phyloP scores from a whole-genome alignment of 2,113 vertebrate species.

The Colaptes auratus region DNA sequence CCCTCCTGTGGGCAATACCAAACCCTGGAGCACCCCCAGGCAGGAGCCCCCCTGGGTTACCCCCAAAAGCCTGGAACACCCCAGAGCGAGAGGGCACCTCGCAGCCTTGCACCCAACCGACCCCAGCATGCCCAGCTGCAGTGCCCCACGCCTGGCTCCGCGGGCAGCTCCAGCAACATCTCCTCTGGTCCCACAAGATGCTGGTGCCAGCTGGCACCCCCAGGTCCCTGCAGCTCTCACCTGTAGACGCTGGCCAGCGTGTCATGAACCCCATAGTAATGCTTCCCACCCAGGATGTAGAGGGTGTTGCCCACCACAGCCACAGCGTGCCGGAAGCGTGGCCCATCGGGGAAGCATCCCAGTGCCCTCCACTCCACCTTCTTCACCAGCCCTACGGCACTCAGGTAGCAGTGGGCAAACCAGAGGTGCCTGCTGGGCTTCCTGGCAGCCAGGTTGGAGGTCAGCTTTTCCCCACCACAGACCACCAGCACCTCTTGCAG shows the following conservation, averaged over 20 bases:
- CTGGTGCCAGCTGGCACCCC: neutral
- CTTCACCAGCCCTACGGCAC: slow-evolving; percentile 84
- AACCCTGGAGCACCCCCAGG: neutral
- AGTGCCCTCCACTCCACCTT: slow-evolving; percentile 87
- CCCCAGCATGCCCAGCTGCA: neutral
- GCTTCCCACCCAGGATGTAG: slow-evolving; percentile 87
- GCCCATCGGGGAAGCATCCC: slow-evolving; percentile 81
- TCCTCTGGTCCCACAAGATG: neutral
- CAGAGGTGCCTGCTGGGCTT: slow-evolving; percentile 82
- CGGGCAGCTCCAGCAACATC: neutral
- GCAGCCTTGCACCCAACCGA: neutral
- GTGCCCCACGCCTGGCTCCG: neutral
- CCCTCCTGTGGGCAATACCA: neutral
- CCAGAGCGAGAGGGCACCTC: neutral
- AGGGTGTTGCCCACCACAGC: slow-evolving; percentile 75
- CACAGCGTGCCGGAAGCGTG: slow-evolving; percentile 87
- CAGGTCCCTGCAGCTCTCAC: slow-evolving; percentile 65
- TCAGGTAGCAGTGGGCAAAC: slow-evolving; percentile 85
- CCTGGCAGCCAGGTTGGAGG: slow-evolving; percentile 75
- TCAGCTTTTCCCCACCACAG: slow-evolving; percentile 85
- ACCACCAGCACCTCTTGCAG: slow-evolving; percentile 82
- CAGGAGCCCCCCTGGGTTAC: neutral
- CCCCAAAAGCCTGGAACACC: neutral
- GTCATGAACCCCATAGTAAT: slow-evolving; percentile 82
- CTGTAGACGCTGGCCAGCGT: slow-evolving; percentile 88